Percentiles rank a stretch among this genome's conserved stretches.
phyloP scores from a whole-genome alignment of 1,140 invertebrate species.

The Pseudachorutes palmiensis region DNA sequence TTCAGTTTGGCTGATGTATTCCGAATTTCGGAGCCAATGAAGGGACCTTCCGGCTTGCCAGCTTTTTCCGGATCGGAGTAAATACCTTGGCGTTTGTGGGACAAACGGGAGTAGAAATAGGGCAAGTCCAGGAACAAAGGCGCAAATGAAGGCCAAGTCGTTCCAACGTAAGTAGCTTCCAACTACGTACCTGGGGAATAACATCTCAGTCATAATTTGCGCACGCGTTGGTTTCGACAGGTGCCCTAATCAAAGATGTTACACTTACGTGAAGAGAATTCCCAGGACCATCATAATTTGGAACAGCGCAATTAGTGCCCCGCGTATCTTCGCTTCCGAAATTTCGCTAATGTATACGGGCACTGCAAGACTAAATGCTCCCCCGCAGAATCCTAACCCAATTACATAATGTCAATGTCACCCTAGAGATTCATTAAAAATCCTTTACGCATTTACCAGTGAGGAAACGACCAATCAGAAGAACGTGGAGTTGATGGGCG shows the following conservation, averaged over 20 bases:
- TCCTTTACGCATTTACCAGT: slow-evolving; percentile 11
- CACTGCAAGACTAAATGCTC: slow-evolving; percentile 2
- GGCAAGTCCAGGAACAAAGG: background rate
- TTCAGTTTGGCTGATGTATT: slow-evolving; percentile 1
- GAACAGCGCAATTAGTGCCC: background rate
- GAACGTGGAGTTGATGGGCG: background rate
- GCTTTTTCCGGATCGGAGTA: background rate
- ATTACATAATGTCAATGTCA: background rate
- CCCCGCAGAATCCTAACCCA: slow-evolving; percentile 3
- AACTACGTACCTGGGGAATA: slow-evolving; percentile 12
- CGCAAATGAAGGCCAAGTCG: background rate
- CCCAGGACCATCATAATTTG: slow-evolving; percentile 9
- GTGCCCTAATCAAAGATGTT: background rate
- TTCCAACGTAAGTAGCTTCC: slow-evolving; percentile 2
- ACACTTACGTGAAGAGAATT: slow-evolving; percentile 7
- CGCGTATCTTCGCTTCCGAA: background rate
- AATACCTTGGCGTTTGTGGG: background rate
- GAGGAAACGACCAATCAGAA: slow-evolving; percentile 4
- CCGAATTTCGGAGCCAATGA: background rate
- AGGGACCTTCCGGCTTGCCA: background rate
- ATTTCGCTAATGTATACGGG: slow-evolving; percentile 13
- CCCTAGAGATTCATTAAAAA: background rate
- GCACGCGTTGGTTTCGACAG: background rate
- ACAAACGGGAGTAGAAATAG: slow-evolving; percentile 1
- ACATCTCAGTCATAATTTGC: too few species aligned